Percentiles rank a stretch among this genome's conserved stretches.
Conservation (phyloP, 92 coral and sea anemone species). For the Porites rus region DNA sequence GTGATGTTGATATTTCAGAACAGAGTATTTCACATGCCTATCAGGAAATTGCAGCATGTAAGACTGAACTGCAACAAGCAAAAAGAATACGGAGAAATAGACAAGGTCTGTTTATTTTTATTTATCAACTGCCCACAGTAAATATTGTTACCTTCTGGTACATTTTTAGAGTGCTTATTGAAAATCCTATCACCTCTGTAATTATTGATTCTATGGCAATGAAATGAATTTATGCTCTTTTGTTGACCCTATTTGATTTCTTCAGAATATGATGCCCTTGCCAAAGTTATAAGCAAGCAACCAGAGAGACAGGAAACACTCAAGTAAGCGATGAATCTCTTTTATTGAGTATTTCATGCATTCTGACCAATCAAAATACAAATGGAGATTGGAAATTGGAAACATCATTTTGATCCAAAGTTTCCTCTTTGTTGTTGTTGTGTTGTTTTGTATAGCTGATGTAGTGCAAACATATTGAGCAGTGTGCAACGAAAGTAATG, state of each 20-base stretch:
- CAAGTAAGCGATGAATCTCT: constrained; percentile 53
- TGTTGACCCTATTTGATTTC: neutral
- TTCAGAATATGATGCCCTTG: constrained; percentile 97
- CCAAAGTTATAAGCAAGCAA: constrained; percentile 89
- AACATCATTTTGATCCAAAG: too few species aligned
- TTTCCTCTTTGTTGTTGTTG: too few species aligned
- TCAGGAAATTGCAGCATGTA: constrained; percentile 90
- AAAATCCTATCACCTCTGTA: too few species aligned
- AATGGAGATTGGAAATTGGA: too few species aligned
- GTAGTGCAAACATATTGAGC: too few species aligned
- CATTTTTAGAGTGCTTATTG: too few species aligned
- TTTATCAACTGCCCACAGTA: neutral
- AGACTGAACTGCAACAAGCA: constrained; percentile 90
- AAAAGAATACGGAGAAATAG: constrained; percentile 93
- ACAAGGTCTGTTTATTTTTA: constrained; percentile 71
- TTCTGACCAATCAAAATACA: too few species aligned
- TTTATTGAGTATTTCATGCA: neutral
- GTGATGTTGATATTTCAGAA: constrained; percentile 50
- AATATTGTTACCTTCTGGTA: too few species aligned
- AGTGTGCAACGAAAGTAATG: too few species aligned
- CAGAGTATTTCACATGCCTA: constrained; percentile 91
- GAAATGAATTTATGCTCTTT: neutral
- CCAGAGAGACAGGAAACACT: constrained; percentile 98
- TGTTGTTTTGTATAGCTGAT: too few species aligned
- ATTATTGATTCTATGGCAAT: too few species aligned